These are phyloP conservation scores for Piscicola geometra DNA, from an alignment of 2,888 invertebrate genomes.

Conservation along the genomic window DNA sequence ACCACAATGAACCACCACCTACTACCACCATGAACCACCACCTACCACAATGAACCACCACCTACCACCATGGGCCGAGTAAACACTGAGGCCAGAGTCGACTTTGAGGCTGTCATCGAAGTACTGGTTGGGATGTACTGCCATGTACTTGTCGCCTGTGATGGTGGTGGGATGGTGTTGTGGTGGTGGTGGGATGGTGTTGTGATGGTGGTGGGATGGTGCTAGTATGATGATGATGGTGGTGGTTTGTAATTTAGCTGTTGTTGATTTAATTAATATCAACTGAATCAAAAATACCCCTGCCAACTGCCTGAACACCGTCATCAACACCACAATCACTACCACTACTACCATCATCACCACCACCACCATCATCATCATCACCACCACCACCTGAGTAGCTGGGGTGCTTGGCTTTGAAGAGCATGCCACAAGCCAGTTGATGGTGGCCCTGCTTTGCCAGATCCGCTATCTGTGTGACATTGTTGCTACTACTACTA, in stretches of 20 bases:
- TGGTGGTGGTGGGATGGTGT: too few species aligned
- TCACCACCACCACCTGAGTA: not conserved
- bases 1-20: too few species aligned
- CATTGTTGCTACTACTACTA: not conserved
- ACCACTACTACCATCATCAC: too few species aligned
- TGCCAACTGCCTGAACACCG: too few species aligned
- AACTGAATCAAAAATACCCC: too few species aligned
- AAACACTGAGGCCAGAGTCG: constrained; percentile 35
- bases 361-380: not conserved
- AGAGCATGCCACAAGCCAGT: constrained; percentile 82
- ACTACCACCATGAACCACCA: not conserved
- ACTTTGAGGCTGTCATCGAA: constrained; percentile 74
- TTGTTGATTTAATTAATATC: too few species aligned
- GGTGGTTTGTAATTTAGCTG: too few species aligned
- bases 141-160: constrained; percentile 60
- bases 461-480: constrained; percentile 64
- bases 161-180: too few species aligned
- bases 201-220: too few species aligned
- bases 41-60: too few species aligned
- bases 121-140: constrained; percentile 87
- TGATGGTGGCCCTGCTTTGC: constrained; percentile 76
- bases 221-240: too few species aligned
- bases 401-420: constrained; percentile 55
- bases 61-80: not conserved
- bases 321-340: too few species aligned